A percentile compares a stretch with the other conserved stretches of the same genome.
Evolutionary conservation across 1,140 invertebrate species (phyloP).

Genomic region (Lepidostoma basale): DNA sequence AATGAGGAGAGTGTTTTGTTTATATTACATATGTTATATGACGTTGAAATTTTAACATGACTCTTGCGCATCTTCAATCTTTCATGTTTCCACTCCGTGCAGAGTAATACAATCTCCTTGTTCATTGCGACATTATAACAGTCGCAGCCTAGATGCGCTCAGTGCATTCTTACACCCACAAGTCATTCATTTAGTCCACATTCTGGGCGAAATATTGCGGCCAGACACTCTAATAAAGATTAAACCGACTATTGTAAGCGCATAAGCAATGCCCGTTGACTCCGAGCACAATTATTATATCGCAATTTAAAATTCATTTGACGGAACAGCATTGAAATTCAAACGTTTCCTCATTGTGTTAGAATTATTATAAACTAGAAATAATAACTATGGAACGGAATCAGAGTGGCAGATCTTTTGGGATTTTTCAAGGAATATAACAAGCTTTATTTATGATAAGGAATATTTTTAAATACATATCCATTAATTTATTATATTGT

Average conservation of each 20-base stretch:
- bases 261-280: constrained; percentile 1
- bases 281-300: neutral
- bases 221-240: constrained; percentile 1
- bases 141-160: constrained; percentile 26
- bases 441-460: no score
- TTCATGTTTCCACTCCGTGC: no score
- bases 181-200: neutral
- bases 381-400: neutral
- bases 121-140: constrained; percentile 38
- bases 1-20: no score
- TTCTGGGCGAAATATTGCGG: neutral
- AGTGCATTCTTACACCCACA: constrained; percentile 18
- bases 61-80: no score
- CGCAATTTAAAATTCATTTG: constrained; percentile 1
- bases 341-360: neutral
- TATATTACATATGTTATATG: no score
- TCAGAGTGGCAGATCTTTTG: no score
- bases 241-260: neutral
- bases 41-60: no score
- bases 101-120: no score
- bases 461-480: no score
- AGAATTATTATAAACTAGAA: neutral
- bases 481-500: no score
- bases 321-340: neutral
- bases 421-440: no score